phyloP scores from a whole-genome alignment of 1,140 invertebrate genomes.

The Procambarus clarkii region DNA sequence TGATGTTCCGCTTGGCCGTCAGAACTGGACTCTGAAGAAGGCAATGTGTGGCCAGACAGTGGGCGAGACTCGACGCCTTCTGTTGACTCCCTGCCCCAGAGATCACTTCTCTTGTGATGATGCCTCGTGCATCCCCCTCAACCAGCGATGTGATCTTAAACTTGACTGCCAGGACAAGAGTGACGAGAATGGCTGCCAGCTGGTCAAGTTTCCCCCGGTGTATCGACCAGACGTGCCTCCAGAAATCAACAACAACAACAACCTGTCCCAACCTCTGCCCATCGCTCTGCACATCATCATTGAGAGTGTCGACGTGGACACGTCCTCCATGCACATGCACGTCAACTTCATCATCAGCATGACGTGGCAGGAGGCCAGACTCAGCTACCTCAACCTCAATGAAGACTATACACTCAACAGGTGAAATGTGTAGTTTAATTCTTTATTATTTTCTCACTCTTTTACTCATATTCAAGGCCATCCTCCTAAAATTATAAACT shows the following conservation, averaged over 20 bases:
- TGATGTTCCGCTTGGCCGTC: slow-evolving; percentile 59
- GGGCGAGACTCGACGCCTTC: slow-evolving; percentile 44
- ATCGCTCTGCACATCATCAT: slow-evolving; percentile 58
- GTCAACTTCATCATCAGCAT: slow-evolving; percentile 67
- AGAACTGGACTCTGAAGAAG: slow-evolving; percentile 59
- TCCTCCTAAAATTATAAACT: no score
- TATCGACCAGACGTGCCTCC: slow-evolving; percentile 67
- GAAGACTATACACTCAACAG: slow-evolving; percentile 69
- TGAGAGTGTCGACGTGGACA: slow-evolving; percentile 66
- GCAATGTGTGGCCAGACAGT: slow-evolving; percentile 52
- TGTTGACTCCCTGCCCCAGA: slow-evolving; percentile 56
- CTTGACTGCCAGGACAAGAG: slow-evolving; percentile 83
- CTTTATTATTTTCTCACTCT: no score
- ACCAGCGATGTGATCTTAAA: slow-evolving; percentile 80
- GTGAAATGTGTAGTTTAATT: slow-evolving; percentile 6
- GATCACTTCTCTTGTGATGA: slow-evolving; percentile 76
- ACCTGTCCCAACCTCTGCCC: slow-evolving; percentile 44
- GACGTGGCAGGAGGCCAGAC: slow-evolving; percentile 65
- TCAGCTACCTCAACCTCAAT: slow-evolving; percentile 70
- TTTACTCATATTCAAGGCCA: no score
- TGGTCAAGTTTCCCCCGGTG: slow-evolving; percentile 62
- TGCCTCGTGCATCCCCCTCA: slow-evolving; percentile 76
- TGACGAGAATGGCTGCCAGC: slow-evolving; percentile 82
- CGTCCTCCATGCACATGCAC: slow-evolving; percentile 67
- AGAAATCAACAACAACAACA: slow-evolving; percentile 38